phyloP scores from a whole-genome alignment of 2,797 vertebrate species.

The Galaxias olidus region DNA sequence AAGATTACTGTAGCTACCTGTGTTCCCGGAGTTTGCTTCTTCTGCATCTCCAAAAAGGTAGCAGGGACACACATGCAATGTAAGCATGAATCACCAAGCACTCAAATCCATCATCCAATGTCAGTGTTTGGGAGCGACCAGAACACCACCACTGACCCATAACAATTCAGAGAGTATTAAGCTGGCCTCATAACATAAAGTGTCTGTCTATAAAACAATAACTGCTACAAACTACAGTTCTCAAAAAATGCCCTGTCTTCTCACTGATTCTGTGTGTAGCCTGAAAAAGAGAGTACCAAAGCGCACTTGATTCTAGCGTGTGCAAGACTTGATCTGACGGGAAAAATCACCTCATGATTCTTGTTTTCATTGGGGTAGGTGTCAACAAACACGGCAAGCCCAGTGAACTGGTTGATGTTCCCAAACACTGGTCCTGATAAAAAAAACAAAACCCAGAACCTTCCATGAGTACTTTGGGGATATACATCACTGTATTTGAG shows the following conservation, averaged over 20 bases:
- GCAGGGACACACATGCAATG: constrained; percentile 26
- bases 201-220: too few relatives aligned
- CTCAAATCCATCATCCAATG: neutral
- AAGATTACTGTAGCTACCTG: constrained; percentile 37
- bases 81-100: neutral
- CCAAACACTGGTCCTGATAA: constrained; percentile 90
- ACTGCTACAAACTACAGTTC: too few relatives aligned
- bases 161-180: too few relatives aligned
- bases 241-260: too few relatives aligned
- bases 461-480: neutral
- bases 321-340: neutral
- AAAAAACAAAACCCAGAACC: constrained; percentile 19
- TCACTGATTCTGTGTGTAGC: neutral
- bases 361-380: constrained; percentile 94
- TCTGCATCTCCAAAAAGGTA: constrained; percentile 31
- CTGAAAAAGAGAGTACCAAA: too few relatives aligned
- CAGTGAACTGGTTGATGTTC: constrained; percentile 88
- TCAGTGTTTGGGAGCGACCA: neutral
- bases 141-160: neutral
- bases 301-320: too few relatives aligned
- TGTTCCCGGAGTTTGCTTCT: constrained; percentile 29
- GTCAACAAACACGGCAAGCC: constrained; percentile 92
- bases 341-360: constrained; percentile 83
- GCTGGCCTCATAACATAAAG: too few relatives aligned
- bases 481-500: too few relatives aligned